These are phyloP conservation scores for Pedetes capensis DNA, from an alignment of 2,113 vertebrate species.

Conservation along the genomic window DNA sequence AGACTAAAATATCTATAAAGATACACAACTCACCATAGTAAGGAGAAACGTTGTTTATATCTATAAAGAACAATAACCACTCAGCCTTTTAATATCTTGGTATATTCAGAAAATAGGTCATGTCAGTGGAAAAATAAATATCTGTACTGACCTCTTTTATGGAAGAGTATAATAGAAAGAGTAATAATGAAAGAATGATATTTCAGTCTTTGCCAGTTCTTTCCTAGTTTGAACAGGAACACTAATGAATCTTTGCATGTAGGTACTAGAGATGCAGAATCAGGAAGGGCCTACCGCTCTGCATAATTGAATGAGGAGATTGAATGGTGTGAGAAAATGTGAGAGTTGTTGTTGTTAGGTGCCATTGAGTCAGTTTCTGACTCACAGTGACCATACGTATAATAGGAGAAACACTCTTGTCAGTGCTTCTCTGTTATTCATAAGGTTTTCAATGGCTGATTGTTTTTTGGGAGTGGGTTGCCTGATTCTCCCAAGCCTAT, in stretches of 20 bases:
- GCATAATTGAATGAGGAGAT: not conserved
- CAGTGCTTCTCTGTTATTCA: too few relatives aligned
- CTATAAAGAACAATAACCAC: constrained; percentile 28
- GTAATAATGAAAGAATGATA: not conserved
- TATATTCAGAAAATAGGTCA: not conserved
- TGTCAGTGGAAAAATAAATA: not conserved
- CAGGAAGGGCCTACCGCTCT: not conserved
- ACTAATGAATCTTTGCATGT: not conserved
- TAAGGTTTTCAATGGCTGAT: too few relatives aligned
- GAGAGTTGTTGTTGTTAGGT: too few relatives aligned
- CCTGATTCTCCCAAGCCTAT: too few relatives aligned
- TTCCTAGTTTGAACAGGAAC: not conserved
- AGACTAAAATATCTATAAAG: not conserved
- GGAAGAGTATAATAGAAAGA: not conserved
- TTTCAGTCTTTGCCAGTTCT: not conserved
- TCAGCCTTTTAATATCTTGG: not conserved
- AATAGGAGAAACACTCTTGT: too few relatives aligned
- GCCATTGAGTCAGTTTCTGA: too few relatives aligned
- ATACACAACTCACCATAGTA: not conserved
- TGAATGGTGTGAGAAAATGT: not conserved
- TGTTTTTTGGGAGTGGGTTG: too few relatives aligned
- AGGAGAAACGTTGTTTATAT: constrained; percentile 13
- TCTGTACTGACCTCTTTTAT: constrained; percentile 4
- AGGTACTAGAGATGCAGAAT: not conserved
- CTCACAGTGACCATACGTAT: too few relatives aligned